Evolutionary conservation across 2,888 invertebrate species (phyloP), one percentile per base, ranked within the genome.

Genomic region (Drosophila nr. fundita): DNA sequence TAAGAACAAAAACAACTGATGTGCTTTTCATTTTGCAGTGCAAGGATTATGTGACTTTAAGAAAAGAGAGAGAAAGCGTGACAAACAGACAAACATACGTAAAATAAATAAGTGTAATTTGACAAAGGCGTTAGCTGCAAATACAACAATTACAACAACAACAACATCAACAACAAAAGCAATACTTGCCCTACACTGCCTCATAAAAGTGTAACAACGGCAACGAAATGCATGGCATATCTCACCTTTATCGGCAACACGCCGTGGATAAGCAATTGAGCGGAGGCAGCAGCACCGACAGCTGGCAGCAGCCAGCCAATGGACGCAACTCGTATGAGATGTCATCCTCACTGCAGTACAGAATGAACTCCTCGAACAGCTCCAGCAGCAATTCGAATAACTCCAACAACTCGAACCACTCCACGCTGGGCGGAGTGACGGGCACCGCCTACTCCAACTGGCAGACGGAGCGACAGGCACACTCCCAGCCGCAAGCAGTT

Each of bases 181-280:
- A 64, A 62, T 53, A 68, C 6, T 61, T 68, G 48, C 59, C 80
- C 49, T 82, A 83, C 82, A 87, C 84, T 87, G 72, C 76, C 34
- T 59, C 62, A 59, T 76, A 82, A 77, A 80, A 83, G 81, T 89
- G 75, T 76, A 84, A 68, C 70, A 76, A 75, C 76, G 57, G 67
- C 65, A 67, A 48, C 55, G 66, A 74, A 77, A 93, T 93, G 93
- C 93, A 93, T 67, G 93, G 93, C 69, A 93, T 93, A 72, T 92
- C 93, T 27, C 93, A 93, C 88, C 91, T 93, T 53, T 93, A 93
- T 87, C 92, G 93, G 55, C 93, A 93, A 78, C 93, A 93, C 78
- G 93, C 93, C 74, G 87, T 93, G 59, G 93, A 93, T 68, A 93
- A 93, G 76, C 94, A 94, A 64, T 91, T 94, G 27, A 94, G 94